These are phyloP conservation scores for Tenualosa ilisha DNA, from an alignment of 2,797 vertebrate genomes.

Conservation along the genomic window DNA sequence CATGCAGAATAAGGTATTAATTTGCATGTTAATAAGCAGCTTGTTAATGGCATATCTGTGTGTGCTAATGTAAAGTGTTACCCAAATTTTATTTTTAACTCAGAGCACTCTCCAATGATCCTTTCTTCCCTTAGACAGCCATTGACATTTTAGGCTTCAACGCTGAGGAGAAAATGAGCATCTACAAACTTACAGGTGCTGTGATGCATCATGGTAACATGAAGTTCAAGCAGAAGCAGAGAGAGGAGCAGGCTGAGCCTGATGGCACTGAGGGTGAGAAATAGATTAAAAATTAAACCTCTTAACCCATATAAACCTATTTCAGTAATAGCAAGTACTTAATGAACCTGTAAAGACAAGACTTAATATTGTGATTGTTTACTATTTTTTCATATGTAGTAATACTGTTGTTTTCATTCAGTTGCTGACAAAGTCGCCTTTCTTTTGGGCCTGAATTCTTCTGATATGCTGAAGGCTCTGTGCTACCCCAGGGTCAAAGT, in stretches of 20 bases:
- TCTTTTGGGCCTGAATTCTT: slow-evolving; percentile 84
- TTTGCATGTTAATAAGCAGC: too few species aligned
- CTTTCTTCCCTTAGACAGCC: slow-evolving; percentile 62
- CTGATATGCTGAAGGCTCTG: slow-evolving; percentile 81
- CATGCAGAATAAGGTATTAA: too few species aligned
- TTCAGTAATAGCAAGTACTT: too few species aligned
- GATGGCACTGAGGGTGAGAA: slow-evolving; percentile 74
- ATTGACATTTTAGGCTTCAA: slow-evolving; percentile 74
- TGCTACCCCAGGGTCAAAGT: slow-evolving; percentile 85
- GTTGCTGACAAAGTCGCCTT: slow-evolving; percentile 85
- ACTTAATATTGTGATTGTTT: not conserved
- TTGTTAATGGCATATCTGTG: too few species aligned
- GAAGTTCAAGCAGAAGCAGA: slow-evolving; percentile 79
- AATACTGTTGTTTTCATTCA: slow-evolving; percentile 45
- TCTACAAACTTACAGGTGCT: slow-evolving; percentile 75
- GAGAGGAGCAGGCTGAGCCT: slow-evolving; percentile 78
- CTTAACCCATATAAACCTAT: too few species aligned
- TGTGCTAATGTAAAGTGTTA: too few species aligned
- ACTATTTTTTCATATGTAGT: not conserved
- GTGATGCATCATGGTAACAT: slow-evolving; percentile 77
- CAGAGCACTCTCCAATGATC: not conserved
- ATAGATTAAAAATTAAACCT: not conserved
- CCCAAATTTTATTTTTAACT: too few species aligned
- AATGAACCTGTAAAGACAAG: not conserved
- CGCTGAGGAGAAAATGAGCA: slow-evolving; percentile 71